Evolutionary conservation across 2,113 vertebrate species (phyloP).

Genomic region (Columbina picui): DNA sequence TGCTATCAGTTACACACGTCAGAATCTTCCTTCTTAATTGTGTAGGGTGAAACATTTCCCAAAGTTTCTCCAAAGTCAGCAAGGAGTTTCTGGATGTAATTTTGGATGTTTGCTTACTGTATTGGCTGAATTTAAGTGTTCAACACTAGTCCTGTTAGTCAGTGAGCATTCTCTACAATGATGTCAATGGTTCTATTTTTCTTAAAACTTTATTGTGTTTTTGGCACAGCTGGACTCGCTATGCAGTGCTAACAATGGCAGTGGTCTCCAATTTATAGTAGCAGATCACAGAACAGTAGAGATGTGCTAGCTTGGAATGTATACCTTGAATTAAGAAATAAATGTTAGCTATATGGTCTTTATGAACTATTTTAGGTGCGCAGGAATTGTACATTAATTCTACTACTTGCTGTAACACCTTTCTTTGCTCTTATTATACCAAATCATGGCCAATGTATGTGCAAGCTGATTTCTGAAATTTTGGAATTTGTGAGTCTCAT

Average conservation of each 20-base stretch:
- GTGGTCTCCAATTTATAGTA: neutral
- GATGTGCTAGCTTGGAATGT: neutral
- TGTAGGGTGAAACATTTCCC: neutral
- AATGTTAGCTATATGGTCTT: neutral
- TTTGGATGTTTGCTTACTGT: neutral
- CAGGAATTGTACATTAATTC: neutral
- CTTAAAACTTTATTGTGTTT: neutral
- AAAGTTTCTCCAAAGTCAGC: neutral
- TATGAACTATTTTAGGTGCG: neutral
- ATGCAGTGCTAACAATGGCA: neutral
- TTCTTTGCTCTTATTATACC: neutral
- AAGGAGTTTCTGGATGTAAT: neutral
- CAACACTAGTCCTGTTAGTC: neutral
- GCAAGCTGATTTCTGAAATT: neutral
- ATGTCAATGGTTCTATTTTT: neutral
- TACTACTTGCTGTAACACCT: neutral
- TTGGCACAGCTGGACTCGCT: neutral
- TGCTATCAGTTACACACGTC: neutral
- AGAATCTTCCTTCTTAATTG: neutral
- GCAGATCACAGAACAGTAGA: neutral
- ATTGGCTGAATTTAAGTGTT: neutral
- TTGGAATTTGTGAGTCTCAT: rapidly evolving
- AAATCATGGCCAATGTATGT: neutral
- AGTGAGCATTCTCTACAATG: neutral
- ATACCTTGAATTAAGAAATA: neutral